Percentiles rank a stretch among this genome's conserved stretches.
Evolutionary conservation across 1,140 invertebrate genomes (phyloP).

Genomic region (Pseudachorutes palmiensis): DNA sequence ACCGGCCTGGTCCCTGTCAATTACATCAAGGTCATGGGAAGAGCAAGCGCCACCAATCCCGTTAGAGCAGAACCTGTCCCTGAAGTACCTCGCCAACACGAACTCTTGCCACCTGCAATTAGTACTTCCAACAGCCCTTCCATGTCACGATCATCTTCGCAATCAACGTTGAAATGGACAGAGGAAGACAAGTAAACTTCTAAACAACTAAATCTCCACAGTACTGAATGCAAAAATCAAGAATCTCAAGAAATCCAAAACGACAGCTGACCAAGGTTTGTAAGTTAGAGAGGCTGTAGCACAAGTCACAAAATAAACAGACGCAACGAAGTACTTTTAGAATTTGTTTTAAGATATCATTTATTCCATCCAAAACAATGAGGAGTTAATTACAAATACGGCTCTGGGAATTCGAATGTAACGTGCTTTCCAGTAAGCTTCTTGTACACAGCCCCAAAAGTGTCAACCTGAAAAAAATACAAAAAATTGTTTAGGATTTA

Average conservation of each 20-base stretch:
- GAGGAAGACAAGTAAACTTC: too few species aligned
- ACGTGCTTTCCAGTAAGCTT: slow-evolving; percentile 98
- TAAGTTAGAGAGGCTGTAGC: too few species aligned
- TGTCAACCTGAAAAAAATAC: slow-evolving; percentile 69
- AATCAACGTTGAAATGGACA: not conserved
- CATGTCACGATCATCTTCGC: not conserved
- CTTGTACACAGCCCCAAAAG: slow-evolving; percentile 96
- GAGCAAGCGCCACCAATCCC: not conserved
- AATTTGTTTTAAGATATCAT: slow-evolving; percentile 23
- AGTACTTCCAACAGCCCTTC: not conserved
- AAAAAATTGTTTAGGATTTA: slow-evolving; percentile 16
- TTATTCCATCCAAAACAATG: slow-evolving; percentile 25
- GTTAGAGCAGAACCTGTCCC: not conserved
- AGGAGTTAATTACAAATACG: slow-evolving; percentile 67
- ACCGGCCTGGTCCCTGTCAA: slow-evolving; percentile 70
- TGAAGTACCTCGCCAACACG: not conserved
- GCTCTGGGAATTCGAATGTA: slow-evolving; percentile 97
- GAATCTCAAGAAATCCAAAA: not conserved
- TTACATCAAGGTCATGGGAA: slow-evolving; percentile 51
- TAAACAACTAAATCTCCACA: too few species aligned
- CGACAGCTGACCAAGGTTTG: not conserved
- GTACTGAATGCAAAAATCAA: too few species aligned
- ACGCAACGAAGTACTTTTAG: too few species aligned
- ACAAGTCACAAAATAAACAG: too few species aligned
- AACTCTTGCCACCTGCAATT: not conserved